Evolutionary conservation across 2,888 invertebrate genomes (phyloP).

Genomic region (Troides helena): DNA sequence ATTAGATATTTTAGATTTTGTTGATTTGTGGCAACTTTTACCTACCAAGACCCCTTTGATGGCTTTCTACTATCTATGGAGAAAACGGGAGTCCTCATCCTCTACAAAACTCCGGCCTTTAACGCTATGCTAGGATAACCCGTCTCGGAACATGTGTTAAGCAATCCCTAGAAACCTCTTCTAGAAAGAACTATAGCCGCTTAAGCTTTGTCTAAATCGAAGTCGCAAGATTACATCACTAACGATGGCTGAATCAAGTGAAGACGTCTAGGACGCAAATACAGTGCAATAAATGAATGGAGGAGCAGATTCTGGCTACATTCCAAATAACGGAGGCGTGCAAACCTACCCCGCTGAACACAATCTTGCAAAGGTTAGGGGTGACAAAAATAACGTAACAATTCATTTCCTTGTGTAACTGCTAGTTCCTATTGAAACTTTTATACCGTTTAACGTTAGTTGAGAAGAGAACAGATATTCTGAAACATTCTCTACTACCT

Average conservation of each 20-base stretch:
- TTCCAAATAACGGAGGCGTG: conserved; percentile 54
- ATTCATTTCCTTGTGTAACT: conserved; percentile 29
- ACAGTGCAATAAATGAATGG: conserved; percentile 50
- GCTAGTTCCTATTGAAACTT: neutral
- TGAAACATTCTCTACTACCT: neutral
- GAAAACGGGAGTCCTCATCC: too few relatives aligned
- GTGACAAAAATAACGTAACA: conserved; percentile 62
- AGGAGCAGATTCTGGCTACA: conserved; percentile 45
- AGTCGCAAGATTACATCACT: conserved; percentile 9
- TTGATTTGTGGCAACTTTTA: too few relatives aligned
- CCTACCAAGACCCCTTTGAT: too few relatives aligned
- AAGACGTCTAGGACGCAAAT: conserved; percentile 30
- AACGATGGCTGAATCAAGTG: conserved; percentile 19
- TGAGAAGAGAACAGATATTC: neutral
- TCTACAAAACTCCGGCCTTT: too few relatives aligned
- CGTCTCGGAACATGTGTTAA: too few relatives aligned
- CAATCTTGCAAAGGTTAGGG: conserved; percentile 62
- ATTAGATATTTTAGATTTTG: too few relatives aligned
- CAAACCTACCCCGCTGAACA: conserved; percentile 44
- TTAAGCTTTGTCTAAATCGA: conserved; percentile 7
- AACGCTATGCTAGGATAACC: too few relatives aligned
- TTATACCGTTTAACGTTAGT: too few relatives aligned
- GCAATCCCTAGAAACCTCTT: too few relatives aligned
- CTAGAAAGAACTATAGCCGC: neutral
- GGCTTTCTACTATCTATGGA: too few relatives aligned